Base-by-base conservation (phyloP, 2,113 vertebrate species). In the Alethe diademata region DNA sequence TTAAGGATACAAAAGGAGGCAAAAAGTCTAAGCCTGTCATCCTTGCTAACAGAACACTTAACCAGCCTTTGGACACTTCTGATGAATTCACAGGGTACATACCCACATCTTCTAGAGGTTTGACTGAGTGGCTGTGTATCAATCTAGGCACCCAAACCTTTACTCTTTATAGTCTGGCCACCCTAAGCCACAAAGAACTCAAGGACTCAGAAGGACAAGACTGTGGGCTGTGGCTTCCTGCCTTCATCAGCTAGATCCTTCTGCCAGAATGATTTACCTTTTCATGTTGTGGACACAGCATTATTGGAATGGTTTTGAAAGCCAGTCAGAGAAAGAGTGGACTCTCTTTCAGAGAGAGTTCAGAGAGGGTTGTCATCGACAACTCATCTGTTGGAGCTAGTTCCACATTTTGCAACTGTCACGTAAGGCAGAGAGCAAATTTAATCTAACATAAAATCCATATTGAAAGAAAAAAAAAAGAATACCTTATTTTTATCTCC, bases 401-500 rank as follows among this genome's bases (percentile, higher is more conserved):
- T 78, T 96, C 67, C 47, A 87, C 23, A 47, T 72, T 74, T 28
- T 24, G 6, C 50, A 61, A 9, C 14, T 58, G n/a, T 25, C 31
- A 79, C 72, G 33, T 50, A 66, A 74, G 14, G 15, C n/a, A 94
- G n/a, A 74, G 8, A 74, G 17, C 5, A 80, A 66, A 92, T 65
- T 71, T 45, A 91, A 88, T 58, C 10, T 53, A 86, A 51, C 50
- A 70, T 18, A 69, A 88, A 86, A 95, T 38, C 6, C 7, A 16
- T 73, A 54, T 65, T 56, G 11, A 40, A 80, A 93, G 65, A 88
- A 20, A 33, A 54, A 12, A 3, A 33, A 40, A 50, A 22, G 5
- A 91, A 47, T 95, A 98, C 98, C 98, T 97, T 98, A 75, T 94
- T 91, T 93, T 98, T 97, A 94, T 97, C 97, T 67, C 72, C 91